These are phyloP conservation scores for Micrasema longulum DNA, from an alignment of 1,140 invertebrate species.

Conservation along the genomic window DNA sequence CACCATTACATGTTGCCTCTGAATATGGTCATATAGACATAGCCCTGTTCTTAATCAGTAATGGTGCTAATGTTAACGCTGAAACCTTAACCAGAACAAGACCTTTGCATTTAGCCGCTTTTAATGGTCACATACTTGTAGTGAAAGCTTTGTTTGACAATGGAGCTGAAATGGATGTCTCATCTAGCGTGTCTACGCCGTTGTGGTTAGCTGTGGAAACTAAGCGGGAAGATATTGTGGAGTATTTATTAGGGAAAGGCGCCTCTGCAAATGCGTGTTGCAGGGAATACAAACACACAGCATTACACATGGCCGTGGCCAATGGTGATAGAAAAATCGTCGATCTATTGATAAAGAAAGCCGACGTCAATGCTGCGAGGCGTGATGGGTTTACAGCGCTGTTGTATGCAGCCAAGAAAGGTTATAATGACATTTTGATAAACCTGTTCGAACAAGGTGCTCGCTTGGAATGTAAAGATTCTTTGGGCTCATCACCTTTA, in stretches of 20 bases:
- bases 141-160: background rate
- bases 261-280: background rate
- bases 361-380: background rate
- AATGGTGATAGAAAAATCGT: background rate
- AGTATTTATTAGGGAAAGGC: background rate
- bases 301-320: background rate
- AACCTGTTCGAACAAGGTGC: background rate
- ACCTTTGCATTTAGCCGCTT: background rate
- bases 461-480: background rate
- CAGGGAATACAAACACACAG: background rate
- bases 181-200: background rate
- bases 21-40: background rate
- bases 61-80: constrained; percentile 11
- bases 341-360: background rate
- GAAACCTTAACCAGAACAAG: background rate
- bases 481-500: background rate
- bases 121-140: constrained; percentile 2
- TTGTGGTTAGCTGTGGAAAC: background rate
- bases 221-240: background rate
- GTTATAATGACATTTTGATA: background rate
- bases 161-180: background rate
- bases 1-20: background rate
- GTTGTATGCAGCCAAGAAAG: background rate
- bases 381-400: background rate
- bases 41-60: background rate